Percentiles rank a stretch among this genome's conserved stretches.
These are phyloP conservation scores for Hyaena hyaena DNA, from an alignment of 2,113 vertebrate species.

Conservation along the genomic window DNA sequence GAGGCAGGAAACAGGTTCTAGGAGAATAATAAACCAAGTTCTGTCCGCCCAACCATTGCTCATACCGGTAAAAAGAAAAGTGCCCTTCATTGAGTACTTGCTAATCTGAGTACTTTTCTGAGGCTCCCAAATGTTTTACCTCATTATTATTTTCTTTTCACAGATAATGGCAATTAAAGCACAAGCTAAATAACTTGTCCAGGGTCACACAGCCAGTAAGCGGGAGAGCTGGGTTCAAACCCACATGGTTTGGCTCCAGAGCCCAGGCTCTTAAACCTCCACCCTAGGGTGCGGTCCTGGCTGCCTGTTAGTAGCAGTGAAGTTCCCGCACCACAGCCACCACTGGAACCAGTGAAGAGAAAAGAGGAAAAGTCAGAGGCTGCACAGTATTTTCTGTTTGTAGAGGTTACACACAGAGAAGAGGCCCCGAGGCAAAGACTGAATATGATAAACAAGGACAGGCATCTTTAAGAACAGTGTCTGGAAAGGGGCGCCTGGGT, in stretches of 20 bases:
- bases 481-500: too few species aligned
- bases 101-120: neutral
- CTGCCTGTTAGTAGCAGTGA: neutral
- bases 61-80: neutral
- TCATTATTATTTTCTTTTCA: conserved; percentile 22
- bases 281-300: neutral
- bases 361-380: neutral
- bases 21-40: neutral
- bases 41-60: neutral
- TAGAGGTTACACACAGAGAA: neutral
- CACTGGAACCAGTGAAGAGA: neutral
- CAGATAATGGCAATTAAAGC: neutral
- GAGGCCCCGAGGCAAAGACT: neutral
- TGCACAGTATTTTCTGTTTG: neutral
- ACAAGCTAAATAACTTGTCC: neutral
- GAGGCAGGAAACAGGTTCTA: neutral
- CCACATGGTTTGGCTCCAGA: neutral
- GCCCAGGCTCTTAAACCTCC: neutral
- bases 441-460: neutral
- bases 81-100: neutral
- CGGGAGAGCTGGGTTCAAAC: neutral
- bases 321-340: neutral
- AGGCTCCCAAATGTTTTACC: neutral
- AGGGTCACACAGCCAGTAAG: neutral
- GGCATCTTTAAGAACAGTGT: neutral